Conservation (phyloP, 2,113 vertebrate species). For the Egretta garzetta region DNA sequence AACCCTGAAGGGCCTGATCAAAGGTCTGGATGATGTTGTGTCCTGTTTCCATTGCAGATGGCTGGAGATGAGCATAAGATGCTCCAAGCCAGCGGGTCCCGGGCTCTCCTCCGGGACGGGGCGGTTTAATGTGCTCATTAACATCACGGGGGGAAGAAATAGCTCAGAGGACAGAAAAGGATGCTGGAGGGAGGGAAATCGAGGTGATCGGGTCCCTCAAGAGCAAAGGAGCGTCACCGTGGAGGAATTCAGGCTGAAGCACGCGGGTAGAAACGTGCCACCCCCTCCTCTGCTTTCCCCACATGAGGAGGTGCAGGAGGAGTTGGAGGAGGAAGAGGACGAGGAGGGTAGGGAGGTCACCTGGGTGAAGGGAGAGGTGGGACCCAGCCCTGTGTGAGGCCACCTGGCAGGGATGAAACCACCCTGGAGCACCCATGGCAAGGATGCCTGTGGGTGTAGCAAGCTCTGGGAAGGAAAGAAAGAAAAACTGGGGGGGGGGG, state of each 20-base stretch:
- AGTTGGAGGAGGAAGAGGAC: neutral
- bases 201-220: conserved; percentile 6
- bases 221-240: neutral
- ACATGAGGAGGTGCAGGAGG: rapidly evolving
- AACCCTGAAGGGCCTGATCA: neutral
- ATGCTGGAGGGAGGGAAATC: neutral
- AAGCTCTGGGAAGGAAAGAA: neutral
- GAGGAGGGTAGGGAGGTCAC: neutral
- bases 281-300: neutral
- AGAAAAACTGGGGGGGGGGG: rapidly evolving
- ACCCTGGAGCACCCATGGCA: neutral
- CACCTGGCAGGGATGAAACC: neutral
- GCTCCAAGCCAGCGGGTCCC: neutral
- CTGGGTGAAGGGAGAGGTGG: neutral
- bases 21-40: neutral
- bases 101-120: neutral
- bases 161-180: conserved; percentile 32
- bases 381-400: neutral
- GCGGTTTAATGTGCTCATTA: conserved; percentile 9
- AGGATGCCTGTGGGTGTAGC: rapidly evolving
- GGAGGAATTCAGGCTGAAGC: conserved; percentile 28
- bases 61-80: neutral
- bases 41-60: neutral
- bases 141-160: neutral
- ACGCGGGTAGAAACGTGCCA: neutral